Percentiles rank a stretch among this genome's conserved stretches.
Evolutionary conservation across 2,888 invertebrate genomes (phyloP).

Genomic region (Ochlodes sylvanus): DNA sequence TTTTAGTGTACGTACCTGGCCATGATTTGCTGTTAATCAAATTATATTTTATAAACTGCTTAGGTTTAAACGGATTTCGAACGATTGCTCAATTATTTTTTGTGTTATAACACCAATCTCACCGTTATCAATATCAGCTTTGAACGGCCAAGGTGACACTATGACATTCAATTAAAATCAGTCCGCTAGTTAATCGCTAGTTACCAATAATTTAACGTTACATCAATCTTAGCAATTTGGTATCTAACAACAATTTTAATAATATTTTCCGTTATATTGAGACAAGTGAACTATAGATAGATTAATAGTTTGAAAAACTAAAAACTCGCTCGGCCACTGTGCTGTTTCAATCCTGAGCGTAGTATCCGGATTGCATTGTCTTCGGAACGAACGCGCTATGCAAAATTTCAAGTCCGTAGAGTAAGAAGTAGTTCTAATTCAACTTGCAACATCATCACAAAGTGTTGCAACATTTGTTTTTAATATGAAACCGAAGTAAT

Average conservation of each 20-base stretch:
- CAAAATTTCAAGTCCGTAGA: no score
- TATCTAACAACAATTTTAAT: not conserved
- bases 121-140: conserved; percentile 15
- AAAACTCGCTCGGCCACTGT: no score
- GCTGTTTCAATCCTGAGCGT: no score
- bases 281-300: conserved; percentile 15
- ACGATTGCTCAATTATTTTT: conserved; percentile 25
- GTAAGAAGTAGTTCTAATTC: no score
- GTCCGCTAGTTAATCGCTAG: not conserved
- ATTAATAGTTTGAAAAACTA: no score
- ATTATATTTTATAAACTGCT: conserved; percentile 15
- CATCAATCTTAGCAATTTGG: not conserved
- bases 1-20: no score
- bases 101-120: conserved; percentile 9
- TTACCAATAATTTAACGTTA: not conserved
- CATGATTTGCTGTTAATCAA: no score
- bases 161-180: conserved; percentile 21
- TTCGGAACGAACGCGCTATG: no score
- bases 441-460: no score
- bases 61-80: conserved; percentile 5
- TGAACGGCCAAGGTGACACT: conserved; percentile 26
- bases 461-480: no score
- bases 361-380: no score
- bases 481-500: no score
- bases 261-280: conserved; percentile 10